Base-by-base conservation (phyloP, 2,888 invertebrate genomes). In the Agrilus biguttatus region DNA sequence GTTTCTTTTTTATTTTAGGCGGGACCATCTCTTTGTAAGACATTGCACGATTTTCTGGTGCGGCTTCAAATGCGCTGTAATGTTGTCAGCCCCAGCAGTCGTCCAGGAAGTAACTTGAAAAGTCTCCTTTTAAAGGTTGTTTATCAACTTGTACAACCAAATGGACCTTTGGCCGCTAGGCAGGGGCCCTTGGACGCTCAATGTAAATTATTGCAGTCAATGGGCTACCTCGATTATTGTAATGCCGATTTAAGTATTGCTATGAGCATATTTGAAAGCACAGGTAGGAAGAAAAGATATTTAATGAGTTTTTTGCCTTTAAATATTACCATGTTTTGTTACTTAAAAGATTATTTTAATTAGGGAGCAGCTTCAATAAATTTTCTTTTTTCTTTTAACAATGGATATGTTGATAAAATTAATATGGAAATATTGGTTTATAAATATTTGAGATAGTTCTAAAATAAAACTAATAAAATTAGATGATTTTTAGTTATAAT, bases 101-200 rank as follows among this genome's bases (percentile, higher is more conserved):
- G 67, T 37, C 57, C 73, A n/a, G 74, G 74, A 12, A 70, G 69
- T 48, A 60, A 68, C 33, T 61, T 81, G 45, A 81, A 80, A 53
- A 77, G 77, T 45, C 68, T 79, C 33, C 64, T 86, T 45, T 66
- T 90, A 49, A 77, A 77, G 58, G 75, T 87, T 2, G 74, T 83
- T 33, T 74, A 80, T 54, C 79, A 81, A 52, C 66, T 89, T 53
- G 77, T 86, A 44, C 75, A 80, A 59, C 78, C 80, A 46, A 54
- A 58, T 49, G 79, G 78, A 41, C 71, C 75, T 14, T 63, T 84
- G 49, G 70, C 77, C 55, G 75, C 75, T 39, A 69, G 75, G 54
- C 72, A 79, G 57, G 75, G 77, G 47, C 81, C 85, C 46, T 64
- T 88, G 55, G 78, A 85, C 74, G 78, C 85, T 41, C 78, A 86